A percentile compares a stretch with the other conserved stretches of the same genome.
Conservation (phyloP, 2,113 vertebrate species). For the Vulpes vulpes region DNA sequence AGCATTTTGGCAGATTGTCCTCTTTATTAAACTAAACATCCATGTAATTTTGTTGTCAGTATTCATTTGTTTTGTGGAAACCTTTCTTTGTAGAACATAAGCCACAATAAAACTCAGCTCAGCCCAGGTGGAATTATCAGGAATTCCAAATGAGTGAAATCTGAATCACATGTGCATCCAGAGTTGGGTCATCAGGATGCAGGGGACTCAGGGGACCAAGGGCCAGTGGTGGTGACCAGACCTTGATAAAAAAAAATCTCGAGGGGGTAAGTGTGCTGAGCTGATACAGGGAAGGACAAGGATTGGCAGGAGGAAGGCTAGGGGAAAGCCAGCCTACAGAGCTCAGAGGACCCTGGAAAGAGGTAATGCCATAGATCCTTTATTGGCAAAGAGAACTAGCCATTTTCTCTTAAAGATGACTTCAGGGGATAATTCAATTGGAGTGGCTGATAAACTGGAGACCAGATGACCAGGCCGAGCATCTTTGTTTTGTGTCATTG, state of each 20-base stretch:
- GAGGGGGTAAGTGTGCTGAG: not conserved
- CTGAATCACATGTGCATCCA: not conserved
- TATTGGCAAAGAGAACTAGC: too few relatives aligned
- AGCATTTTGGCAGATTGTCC: not conserved
- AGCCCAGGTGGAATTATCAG: not conserved
- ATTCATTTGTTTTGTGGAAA: conserved; percentile 55
- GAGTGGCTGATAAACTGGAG: not conserved
- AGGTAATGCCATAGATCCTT: not conserved
- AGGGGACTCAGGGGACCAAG: not conserved
- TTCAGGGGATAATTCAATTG: too few relatives aligned
- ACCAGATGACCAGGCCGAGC: not conserved
- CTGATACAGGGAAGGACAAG: not conserved
- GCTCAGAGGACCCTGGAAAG: not conserved
- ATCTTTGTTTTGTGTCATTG: not conserved
- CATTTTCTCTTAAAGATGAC: not conserved
- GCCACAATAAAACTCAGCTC: not conserved
- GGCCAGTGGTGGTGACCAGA: accelerated
- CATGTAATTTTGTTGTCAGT: conserved; percentile 53
- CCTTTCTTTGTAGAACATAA: not conserved
- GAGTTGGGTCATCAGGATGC: not conserved
- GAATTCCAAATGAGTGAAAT: not conserved
- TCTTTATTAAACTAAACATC: conserved; percentile 34
- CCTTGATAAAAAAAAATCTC: not conserved
- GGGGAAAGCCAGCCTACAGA: not conserved
- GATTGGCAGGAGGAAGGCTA: not conserved